A percentile compares a stretch with the other conserved stretches of the same genome.
phyloP scores from a whole-genome alignment of 2,888 invertebrate species.

The Tricholauxania praeusta region DNA sequence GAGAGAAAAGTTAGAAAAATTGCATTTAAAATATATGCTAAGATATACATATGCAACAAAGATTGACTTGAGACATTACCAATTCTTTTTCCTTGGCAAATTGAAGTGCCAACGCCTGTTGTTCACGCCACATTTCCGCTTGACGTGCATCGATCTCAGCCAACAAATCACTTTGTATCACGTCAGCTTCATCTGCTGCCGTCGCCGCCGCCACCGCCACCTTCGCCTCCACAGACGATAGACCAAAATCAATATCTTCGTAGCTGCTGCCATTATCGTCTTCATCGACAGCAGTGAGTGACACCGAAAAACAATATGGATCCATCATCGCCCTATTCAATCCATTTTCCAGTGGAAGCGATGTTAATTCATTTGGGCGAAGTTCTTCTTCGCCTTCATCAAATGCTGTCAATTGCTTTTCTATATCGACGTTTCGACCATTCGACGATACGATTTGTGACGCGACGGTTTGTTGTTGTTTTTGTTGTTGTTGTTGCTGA shows the following conservation, averaged over 20 bases:
- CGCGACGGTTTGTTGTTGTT: slow-evolving; percentile 31
- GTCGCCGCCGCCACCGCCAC: background rate
- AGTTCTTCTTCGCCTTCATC: slow-evolving; percentile 13
- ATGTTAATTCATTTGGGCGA: slow-evolving; percentile 11
- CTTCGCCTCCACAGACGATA: slow-evolving; percentile 26
- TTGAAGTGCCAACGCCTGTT: slow-evolving; percentile 40
- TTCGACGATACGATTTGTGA: slow-evolving; percentile 27
- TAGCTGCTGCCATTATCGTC: slow-evolving; percentile 37
- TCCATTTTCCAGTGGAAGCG: slow-evolving; percentile 33
- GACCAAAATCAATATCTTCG: slow-evolving; percentile 51
- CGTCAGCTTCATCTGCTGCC: background rate
- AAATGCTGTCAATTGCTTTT: slow-evolving; percentile 17
- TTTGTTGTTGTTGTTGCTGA: slow-evolving; percentile 45
- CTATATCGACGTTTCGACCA: background rate
- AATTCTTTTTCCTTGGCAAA: slow-evolving; percentile 46
- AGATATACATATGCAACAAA: background rate
- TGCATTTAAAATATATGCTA: background rate
- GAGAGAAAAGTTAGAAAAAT: slow-evolving; percentile 25
- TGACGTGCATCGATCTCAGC: slow-evolving; percentile 40
- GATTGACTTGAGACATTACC: slow-evolving; percentile 30
- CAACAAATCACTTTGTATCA: slow-evolving; percentile 42
- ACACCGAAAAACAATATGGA: background rate
- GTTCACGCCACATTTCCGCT: slow-evolving; percentile 24
- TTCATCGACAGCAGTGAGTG: slow-evolving; percentile 31
- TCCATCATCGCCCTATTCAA: slow-evolving; percentile 19